A percentile compares a stretch with the other conserved stretches of the same genome.
Evolutionary conservation across 2,797 vertebrate genomes (phyloP).

Genomic region (Hydrocynus forskahlii): DNA sequence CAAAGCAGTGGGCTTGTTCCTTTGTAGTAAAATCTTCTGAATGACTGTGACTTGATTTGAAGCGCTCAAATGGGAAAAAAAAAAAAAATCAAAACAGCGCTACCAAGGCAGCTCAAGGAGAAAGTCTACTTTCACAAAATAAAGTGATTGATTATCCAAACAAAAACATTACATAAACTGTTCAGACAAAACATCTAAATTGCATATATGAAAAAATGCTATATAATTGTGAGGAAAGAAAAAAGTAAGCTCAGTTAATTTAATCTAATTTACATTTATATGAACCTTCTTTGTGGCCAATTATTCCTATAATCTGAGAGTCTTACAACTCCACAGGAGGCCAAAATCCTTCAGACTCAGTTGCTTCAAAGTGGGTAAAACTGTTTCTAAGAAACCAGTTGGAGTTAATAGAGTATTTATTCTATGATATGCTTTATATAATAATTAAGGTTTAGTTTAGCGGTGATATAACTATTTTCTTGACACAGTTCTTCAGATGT

Average conservation of each 20-base stretch:
- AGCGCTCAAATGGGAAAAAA: constrained; percentile 52
- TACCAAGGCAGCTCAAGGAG: constrained; percentile 44
- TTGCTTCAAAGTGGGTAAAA: constrained; percentile 55
- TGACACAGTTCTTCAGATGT: constrained; percentile 6
- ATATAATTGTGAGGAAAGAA: constrained; percentile 42
- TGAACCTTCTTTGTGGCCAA: constrained; percentile 64
- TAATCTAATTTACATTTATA: constrained; percentile 69
- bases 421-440: constrained; percentile 48
- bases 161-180: constrained; percentile 34
- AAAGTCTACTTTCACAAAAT: constrained; percentile 19
- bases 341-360: constrained; percentile 57
- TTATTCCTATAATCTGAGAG: constrained; percentile 64
- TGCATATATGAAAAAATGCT: constrained; percentile 15
- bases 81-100: constrained; percentile 38
- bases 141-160: constrained; percentile 17
- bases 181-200: constrained; percentile 49
- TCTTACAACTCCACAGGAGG: constrained; percentile 60
- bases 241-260: constrained; percentile 61
- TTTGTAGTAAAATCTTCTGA: constrained; percentile 72
- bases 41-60: constrained; percentile 69
- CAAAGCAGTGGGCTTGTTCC: constrained; percentile 75
- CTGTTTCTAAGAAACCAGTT: constrained; percentile 55
- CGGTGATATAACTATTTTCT: constrained; percentile 33
- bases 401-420: constrained; percentile 47
- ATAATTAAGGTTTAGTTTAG: constrained; percentile 50